These are phyloP conservation scores for Sclerurus mexicanus DNA, from an alignment of 2,113 vertebrate genomes.

Conservation along the genomic window DNA sequence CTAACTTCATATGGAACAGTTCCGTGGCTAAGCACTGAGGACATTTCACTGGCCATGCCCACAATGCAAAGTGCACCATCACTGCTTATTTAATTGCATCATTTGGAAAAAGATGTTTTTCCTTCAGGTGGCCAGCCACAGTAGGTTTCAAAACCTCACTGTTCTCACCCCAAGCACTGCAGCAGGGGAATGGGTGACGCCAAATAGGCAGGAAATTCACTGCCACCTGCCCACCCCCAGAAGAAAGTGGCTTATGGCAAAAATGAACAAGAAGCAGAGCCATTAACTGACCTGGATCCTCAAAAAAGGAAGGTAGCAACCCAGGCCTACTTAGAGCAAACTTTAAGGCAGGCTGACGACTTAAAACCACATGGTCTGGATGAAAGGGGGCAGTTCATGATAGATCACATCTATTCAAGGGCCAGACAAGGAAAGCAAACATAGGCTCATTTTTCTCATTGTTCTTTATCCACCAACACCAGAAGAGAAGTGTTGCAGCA, in stretches of 20 bases:
- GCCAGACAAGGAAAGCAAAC: slow-evolving; percentile 54
- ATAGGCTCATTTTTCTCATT: slow-evolving; percentile 31
- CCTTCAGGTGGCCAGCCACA: neutral
- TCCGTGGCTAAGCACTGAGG: neutral
- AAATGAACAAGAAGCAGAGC: neutral
- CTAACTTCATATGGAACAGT: neutral
- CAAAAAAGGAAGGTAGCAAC: neutral
- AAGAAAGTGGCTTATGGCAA: neutral
- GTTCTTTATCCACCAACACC: slow-evolving; percentile 24
- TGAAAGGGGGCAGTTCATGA: slow-evolving; percentile 15
- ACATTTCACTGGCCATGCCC: neutral
- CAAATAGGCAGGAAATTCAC: neutral
- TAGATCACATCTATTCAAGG: slow-evolving; percentile 30
- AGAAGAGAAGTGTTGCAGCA: slow-evolving; percentile 35
- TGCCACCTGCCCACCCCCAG: neutral
- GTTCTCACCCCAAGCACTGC: neutral
- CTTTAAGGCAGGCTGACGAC: neutral
- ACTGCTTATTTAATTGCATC: neutral
- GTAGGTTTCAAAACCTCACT: neutral
- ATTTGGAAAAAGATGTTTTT: neutral
- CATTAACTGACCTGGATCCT: neutral
- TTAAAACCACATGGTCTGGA: neutral
- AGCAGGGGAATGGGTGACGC: neutral
- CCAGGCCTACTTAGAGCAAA: neutral
- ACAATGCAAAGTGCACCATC: neutral